Percentiles rank a stretch among this genome's conserved stretches.
phyloP scores from a whole-genome alignment of 2,888 invertebrate genomes.

The Prosapia bicincta region DNA sequence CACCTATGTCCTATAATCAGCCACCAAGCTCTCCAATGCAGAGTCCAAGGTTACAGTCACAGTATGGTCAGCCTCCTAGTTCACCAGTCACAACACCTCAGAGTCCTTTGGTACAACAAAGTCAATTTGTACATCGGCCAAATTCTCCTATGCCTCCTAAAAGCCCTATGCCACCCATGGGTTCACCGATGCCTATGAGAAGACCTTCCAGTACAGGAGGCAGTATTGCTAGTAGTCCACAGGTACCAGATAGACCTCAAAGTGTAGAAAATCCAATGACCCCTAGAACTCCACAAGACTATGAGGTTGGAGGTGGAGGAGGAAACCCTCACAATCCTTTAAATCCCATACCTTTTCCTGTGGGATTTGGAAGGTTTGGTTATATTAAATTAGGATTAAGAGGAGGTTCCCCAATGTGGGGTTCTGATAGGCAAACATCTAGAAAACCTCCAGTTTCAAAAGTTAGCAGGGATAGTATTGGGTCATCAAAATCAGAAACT shows the following conservation, averaged over 20 bases:
- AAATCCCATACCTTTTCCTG: slow-evolving; percentile 58
- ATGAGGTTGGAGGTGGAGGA: slow-evolving; percentile 46
- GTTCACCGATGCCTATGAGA: slow-evolving; percentile 51
- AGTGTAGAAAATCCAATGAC: slow-evolving; percentile 58
- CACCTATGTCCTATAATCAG: slow-evolving; percentile 48
- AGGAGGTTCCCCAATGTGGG: slow-evolving; percentile 44
- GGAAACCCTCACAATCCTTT: slow-evolving; percentile 55
- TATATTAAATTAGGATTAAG: slow-evolving; percentile 57
- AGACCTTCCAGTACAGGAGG: slow-evolving; percentile 54
- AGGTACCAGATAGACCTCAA: slow-evolving; percentile 56
- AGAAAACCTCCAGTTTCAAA: slow-evolving; percentile 28
- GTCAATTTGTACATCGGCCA: slow-evolving; percentile 38
- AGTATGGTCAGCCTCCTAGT: slow-evolving; percentile 43
- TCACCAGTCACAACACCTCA: slow-evolving; percentile 44
- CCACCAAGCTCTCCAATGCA: slow-evolving; percentile 46
- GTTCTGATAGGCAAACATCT: slow-evolving; percentile 35
- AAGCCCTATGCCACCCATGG: slow-evolving; percentile 49
- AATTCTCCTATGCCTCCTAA: slow-evolving; percentile 49
- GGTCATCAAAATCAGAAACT: slow-evolving; percentile 30
- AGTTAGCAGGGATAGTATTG: slow-evolving; percentile 13
- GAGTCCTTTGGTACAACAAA: slow-evolving; percentile 39
- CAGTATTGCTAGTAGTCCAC: slow-evolving; percentile 47
- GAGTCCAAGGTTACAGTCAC: slow-evolving; percentile 46
- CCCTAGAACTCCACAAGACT: slow-evolving; percentile 38
- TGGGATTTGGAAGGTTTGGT: slow-evolving; percentile 55